phyloP scores from a whole-genome alignment of 2,888 invertebrate species.

The Folsomia manolachei region DNA sequence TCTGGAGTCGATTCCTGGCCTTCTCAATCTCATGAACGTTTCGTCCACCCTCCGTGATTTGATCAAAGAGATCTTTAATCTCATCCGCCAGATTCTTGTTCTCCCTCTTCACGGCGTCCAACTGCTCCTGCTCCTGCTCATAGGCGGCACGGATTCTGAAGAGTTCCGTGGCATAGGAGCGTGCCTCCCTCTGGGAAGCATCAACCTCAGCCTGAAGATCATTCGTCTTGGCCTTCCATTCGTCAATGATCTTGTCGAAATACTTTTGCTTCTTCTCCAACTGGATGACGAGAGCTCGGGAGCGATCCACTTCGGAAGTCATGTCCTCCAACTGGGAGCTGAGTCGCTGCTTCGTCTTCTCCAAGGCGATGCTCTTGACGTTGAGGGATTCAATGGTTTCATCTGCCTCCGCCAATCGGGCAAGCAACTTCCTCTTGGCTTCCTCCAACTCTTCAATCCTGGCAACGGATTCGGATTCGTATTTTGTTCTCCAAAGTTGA shows the following conservation, averaged over 20 bases:
- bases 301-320: constrained; percentile 95
- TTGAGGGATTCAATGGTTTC: constrained; percentile 96
- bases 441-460: constrained; percentile 91
- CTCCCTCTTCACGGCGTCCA: constrained; percentile 96
- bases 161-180: constrained; percentile 97
- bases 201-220: constrained; percentile 96
- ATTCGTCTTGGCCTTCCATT: constrained; percentile 99
- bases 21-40: constrained; percentile 96
- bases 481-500: constrained; percentile 96
- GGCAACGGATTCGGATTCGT: constrained; percentile 96
- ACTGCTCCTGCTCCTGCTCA: constrained; percentile 95
- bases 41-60: constrained; percentile 99
- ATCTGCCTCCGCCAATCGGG: constrained; percentile 94
- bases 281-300: constrained; percentile 90
- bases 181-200: constrained; percentile 97
- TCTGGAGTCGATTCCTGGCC: constrained; percentile 95
- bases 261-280: constrained; percentile 99
- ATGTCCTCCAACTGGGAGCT: constrained; percentile 96
- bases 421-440: constrained; percentile 91
- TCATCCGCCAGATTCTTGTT: constrained; percentile 99
- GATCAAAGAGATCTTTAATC: constrained; percentile 98
- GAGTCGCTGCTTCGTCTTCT: constrained; percentile 96
- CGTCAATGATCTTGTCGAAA: constrained; percentile 98
- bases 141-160: constrained; percentile 97
- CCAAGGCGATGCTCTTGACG: constrained; percentile 93